Base-by-base conservation (phyloP, 2,113 vertebrate genomes). In the Oceanodroma tethys region DNA sequence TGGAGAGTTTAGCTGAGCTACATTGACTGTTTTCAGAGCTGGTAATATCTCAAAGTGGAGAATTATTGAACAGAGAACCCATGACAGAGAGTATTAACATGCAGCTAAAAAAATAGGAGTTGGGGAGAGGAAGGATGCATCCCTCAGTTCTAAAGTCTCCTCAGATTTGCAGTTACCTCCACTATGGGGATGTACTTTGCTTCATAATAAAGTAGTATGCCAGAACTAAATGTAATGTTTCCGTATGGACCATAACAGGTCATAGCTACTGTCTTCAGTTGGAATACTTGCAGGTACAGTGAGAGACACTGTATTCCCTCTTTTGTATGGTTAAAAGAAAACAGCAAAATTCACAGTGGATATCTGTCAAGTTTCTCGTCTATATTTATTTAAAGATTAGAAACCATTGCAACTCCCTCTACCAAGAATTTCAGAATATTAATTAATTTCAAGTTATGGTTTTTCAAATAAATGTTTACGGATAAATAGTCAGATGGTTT, bases 401-500 rank as follows among this genome's bases (percentile, higher is more conserved):
- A 82, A 80, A 16, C 13, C 12, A 32, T 36, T 82, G 22, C 19
- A 90, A 5, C 9, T 78, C 93, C 17, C 6, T 70, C 15, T 45
- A 62, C 16, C 3, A 30, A 89, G 15, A 18, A 67, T 79, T 81
- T 87, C 36, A 68, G 60, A 55, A 34, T 6, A 47, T 12, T 38
- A 60, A n/a, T 59, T 66, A 67, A 60, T 6, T 84, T 63, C 27
- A 76, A 7, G 16, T 47, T 84, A 36, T 14, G 14, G 5, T 42
- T 88, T 91, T 91, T 70, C 18, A 89, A 85, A 67, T 36, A 63
- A 38, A 65, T 48, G 6, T 55, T 81, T 74, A 52, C n/a, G 29
- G 34, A 22, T 36, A 53, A 87, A 79, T 63, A 0, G 0, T 47
- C 2, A 2, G 27, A 13, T 29, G 16, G 4, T 50, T 75, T 81